Evolutionary conservation across 2,113 vertebrate species (phyloP).

Genomic region (Egretta garzetta): DNA sequence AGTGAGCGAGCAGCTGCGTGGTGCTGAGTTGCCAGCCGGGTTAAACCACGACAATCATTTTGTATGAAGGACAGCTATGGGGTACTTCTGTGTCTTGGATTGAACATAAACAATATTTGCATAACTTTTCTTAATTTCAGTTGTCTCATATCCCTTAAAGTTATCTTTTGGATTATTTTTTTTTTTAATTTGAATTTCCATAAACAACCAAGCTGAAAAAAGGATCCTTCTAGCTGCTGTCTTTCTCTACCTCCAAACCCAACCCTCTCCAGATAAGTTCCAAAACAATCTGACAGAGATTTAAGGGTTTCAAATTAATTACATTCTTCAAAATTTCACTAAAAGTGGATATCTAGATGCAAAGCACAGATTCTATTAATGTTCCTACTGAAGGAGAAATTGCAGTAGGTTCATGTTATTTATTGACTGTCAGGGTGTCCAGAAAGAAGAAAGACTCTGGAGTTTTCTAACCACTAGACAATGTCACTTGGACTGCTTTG

Average conservation of each 20-base stretch:
- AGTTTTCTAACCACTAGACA: background rate
- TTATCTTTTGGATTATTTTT: background rate
- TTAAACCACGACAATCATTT: too few species aligned
- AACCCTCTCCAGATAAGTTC: background rate
- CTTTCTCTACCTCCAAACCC: background rate
- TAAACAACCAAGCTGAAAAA: background rate
- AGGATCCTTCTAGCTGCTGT: background rate
- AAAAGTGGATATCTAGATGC: background rate
- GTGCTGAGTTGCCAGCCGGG: too few species aligned
- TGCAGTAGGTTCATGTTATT: background rate
- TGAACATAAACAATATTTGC: background rate
- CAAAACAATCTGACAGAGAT: background rate
- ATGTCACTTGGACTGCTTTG: background rate
- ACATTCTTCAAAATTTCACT: background rate
- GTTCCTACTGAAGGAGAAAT: background rate
- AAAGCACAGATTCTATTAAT: background rate
- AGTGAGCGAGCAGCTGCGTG: too few species aligned
- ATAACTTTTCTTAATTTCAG: background rate
- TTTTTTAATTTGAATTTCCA: background rate
- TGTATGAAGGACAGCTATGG: background rate
- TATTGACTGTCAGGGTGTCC: background rate
- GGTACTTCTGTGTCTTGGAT: background rate
- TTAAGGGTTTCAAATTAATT: background rate
- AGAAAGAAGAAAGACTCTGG: background rate
- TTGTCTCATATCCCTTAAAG: background rate